Conservation (phyloP, 2,113 vertebrate genomes). For the Saguinus midas region DNA sequence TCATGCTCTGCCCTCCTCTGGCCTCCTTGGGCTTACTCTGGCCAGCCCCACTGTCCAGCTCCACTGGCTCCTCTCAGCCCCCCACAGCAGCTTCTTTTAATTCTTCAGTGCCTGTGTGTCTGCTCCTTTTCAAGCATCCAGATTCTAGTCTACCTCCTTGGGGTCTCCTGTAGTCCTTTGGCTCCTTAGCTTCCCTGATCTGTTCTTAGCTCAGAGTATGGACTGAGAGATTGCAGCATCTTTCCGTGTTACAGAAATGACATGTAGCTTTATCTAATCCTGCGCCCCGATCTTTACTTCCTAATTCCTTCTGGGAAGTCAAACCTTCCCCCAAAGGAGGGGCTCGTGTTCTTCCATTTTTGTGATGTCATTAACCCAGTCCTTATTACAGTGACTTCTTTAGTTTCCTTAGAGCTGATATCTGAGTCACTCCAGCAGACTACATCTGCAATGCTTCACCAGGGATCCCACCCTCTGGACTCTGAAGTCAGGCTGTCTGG, state of each 20-base stretch:
- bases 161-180: too few relatives aligned
- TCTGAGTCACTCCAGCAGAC: not conserved
- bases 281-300: not conserved
- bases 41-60: not conserved
- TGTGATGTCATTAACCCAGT: not conserved
- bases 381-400: not conserved
- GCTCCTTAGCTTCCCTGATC: too few relatives aligned
- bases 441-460: not conserved
- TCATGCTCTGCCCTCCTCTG: not conserved
- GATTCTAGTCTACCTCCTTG: accelerated
- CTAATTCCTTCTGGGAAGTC: not conserved
- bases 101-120: not conserved
- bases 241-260: too few relatives aligned
- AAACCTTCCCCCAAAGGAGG: not conserved
- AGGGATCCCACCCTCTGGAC: not conserved
- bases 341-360: not conserved
- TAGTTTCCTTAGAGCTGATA: not conserved
- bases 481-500: not conserved
- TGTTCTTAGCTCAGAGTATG: not conserved
- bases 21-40: not conserved
- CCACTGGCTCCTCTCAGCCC: not conserved
- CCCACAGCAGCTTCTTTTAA: not conserved
- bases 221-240: not conserved
- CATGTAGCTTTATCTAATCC: too few relatives aligned
- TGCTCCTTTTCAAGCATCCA: too few relatives aligned